A percentile compares a stretch with the other conserved stretches of the same genome.
These are phyloP conservation scores for Zelleria hepariella DNA, from an alignment of 2,888 invertebrate genomes.

Conservation along the genomic window DNA sequence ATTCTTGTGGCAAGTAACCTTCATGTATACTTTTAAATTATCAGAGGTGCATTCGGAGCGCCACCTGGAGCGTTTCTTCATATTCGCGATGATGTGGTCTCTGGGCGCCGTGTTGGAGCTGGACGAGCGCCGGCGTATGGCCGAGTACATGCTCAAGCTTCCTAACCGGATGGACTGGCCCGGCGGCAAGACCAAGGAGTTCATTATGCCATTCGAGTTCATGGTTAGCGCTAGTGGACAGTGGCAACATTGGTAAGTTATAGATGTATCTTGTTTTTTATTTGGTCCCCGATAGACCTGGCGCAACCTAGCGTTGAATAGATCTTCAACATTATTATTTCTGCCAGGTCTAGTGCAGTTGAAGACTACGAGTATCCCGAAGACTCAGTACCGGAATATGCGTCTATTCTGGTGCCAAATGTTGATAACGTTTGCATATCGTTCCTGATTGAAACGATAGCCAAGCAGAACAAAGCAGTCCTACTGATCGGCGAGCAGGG, in stretches of 20 bases:
- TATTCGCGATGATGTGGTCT: slow-evolving; percentile 92
- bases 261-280: too few relatives aligned
- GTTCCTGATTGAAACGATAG: slow-evolving; percentile 85
- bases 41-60: slow-evolving; percentile 58
- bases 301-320: too few relatives aligned
- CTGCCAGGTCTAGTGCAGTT: slow-evolving; percentile 71
- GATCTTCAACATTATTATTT: background rate
- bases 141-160: slow-evolving; percentile 77
- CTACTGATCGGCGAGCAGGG: slow-evolving; percentile 92
- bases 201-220: slow-evolving; percentile 87
- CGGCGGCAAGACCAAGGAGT: slow-evolving; percentile 69
- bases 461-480: slow-evolving; percentile 86
- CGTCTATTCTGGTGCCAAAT: slow-evolving; percentile 88
- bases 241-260: slow-evolving; percentile 87
- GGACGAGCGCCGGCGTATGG: slow-evolving; percentile 78
- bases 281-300: too few relatives aligned
- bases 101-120: slow-evolving; percentile 86
- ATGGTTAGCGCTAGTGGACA: slow-evolving; percentile 79
- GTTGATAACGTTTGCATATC: slow-evolving; percentile 89
- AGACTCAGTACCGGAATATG: slow-evolving; percentile 82
- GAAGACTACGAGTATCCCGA: slow-evolving; percentile 81
- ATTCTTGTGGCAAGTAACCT: too few relatives aligned
- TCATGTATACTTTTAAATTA: too few relatives aligned
- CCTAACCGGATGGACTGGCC: slow-evolving; percentile 83
- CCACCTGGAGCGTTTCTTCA: slow-evolving; percentile 81